These are phyloP conservation scores for Drosophila acutilabella DNA, from an alignment of 2,888 invertebrate species.

Conservation along the genomic window DNA sequence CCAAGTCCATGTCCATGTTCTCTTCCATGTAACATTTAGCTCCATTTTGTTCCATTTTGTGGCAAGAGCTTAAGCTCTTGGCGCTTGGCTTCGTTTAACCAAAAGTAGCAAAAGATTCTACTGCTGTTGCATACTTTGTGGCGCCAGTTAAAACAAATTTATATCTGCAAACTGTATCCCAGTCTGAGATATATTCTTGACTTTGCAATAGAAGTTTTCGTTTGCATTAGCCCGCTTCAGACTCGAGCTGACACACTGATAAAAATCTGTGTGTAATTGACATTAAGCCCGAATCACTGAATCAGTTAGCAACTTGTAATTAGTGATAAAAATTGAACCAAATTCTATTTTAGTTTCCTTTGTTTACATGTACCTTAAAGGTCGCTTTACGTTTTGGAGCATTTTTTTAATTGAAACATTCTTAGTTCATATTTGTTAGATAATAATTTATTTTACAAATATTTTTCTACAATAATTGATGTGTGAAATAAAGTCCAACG, in stretches of 20 bases:
- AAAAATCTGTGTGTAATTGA: not conserved
- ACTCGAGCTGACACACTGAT: not conserved
- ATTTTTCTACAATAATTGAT: too few species aligned
- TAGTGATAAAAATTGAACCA: too few species aligned
- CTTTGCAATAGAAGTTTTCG: constrained; percentile 4
- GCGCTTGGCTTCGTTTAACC: constrained; percentile 22
- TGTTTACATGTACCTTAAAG: too few species aligned
- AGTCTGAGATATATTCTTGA: constrained; percentile 14
- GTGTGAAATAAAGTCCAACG: too few species aligned
- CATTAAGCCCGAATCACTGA: too few species aligned
- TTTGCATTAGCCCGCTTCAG: constrained; percentile 5
- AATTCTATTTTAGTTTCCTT: too few species aligned
- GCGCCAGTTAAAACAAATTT: constrained; percentile 49
- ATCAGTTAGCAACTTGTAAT: too few species aligned
- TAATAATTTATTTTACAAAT: too few species aligned
- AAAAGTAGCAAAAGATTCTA: constrained; percentile 21
- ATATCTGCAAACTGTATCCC: constrained; percentile 16
- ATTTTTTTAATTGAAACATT: too few species aligned
- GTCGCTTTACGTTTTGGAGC: too few species aligned
- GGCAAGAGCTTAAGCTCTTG: constrained; percentile 7
- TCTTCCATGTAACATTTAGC: not conserved
- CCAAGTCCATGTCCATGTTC: not conserved
- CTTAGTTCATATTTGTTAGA: too few species aligned
- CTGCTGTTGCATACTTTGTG: constrained; percentile 27
- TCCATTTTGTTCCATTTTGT: not conserved